A percentile compares a stretch with the other conserved stretches of the same genome.
Evolutionary conservation across 2,888 invertebrate genomes (phyloP).

Genomic region (Seira musarum): DNA sequence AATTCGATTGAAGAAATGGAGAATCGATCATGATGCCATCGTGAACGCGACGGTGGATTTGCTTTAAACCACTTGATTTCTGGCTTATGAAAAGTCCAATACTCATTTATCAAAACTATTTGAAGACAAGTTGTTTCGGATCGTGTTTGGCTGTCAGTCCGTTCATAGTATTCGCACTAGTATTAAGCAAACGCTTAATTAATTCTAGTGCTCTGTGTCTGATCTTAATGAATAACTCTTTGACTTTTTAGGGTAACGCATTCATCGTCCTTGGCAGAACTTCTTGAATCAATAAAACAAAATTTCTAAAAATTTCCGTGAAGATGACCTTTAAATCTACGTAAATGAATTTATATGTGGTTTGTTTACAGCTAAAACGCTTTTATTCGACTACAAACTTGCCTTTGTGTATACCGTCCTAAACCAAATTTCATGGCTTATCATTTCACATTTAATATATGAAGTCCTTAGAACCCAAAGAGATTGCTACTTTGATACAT

Average conservation of each 20-base stretch:
- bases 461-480: no score
- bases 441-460: neutral
- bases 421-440: no score
- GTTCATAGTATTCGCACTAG: neutral
- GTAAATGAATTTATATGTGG: neutral
- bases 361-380: neutral
- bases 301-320: no score
- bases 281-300: no score
- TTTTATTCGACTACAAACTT: slow-evolving; percentile 1
- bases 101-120: slow-evolving; percentile 10
- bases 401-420: no score
- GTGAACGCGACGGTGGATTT: slow-evolving; percentile 24
- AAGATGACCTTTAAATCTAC: no score
- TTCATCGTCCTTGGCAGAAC: no score
- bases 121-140: neutral
- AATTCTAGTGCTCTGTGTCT: no score
- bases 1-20: no score
- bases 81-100: neutral
- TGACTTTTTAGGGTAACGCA: no score
- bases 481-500: neutral
- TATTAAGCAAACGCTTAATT: neutral
- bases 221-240: no score
- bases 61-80: neutral
- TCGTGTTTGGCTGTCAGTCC: slow-evolving; percentile 23
- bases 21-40: slow-evolving; percentile 29